Evolutionary conservation across 2,888 invertebrate species (phyloP), one percentile per base, ranked within the genome.

Genomic region (Mylabris sibirica): DNA sequence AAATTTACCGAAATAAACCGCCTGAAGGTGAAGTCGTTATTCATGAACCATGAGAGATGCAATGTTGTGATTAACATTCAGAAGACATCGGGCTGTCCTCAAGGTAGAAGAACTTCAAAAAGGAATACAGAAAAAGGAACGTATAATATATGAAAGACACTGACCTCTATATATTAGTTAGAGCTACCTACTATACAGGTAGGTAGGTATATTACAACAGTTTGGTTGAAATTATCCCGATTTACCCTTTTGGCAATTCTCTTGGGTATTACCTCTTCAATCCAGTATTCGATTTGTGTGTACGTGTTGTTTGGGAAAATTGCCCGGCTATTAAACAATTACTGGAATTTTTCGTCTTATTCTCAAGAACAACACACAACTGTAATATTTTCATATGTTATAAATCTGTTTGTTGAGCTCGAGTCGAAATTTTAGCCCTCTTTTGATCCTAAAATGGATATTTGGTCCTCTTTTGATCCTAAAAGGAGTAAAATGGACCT

Each of bases 1-100:
- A 64, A 35, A 59, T 64, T 64, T 63, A 62, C 60, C 64, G 64
- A 70, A 70, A 70, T 67, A 59, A 61, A 44, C 17, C 64, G 67
- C 70, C 70, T 53, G 65, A 49, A 53, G 67, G 67, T 64, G 62
- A 59, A 64, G 44, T 35, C 24, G 41, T 70, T 67, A 70, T 70
- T 70, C 67, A 66, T 64, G 70, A 22, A 53, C 22, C 53, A 70
- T 30, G 67, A 69, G 70, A 69, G 69, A 69, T 69, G 59, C 60
- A 63, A 59, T 44, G 60, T 60, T 44, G 61, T 75, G 74, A 77
- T 77, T 77, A 77, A 74, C 74, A 77, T 77, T 76, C 76, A 76
- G 73, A 76, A 76, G 76, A 76, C 76, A 76, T 76, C 74, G 75
- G 74, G 72, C 60, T 69, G 71, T 71, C 70, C 70, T 71, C 71